Evolutionary conservation across 2,888 invertebrate species (phyloP).

Genomic region (Polia nebulosa): DNA sequence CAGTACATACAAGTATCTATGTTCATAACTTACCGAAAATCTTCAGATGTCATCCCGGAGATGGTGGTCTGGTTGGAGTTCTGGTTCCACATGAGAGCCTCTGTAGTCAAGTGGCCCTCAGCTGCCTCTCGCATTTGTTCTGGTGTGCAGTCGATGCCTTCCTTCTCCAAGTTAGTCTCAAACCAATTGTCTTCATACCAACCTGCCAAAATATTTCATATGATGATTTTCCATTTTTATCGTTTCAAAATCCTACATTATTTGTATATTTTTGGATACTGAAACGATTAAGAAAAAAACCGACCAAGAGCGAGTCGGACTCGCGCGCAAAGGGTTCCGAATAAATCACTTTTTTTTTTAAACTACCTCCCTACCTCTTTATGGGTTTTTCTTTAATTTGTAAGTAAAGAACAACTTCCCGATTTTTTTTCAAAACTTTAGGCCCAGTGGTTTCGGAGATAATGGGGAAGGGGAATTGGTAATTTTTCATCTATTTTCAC

Average conservation of each 20-base stretch:
- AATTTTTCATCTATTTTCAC: too few species aligned
- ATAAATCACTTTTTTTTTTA: too few species aligned
- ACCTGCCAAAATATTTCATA: conserved; percentile 86
- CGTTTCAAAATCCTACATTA: too few species aligned
- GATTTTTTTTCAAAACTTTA: too few species aligned
- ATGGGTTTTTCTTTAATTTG: too few species aligned
- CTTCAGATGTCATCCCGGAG: conserved; percentile 98
- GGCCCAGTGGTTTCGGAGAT: too few species aligned
- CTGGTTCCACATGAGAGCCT: conserved; percentile 99
- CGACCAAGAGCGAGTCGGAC: too few species aligned
- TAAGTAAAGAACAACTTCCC: too few species aligned
- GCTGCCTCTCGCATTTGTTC: conserved; percentile 98
- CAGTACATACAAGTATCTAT: too few species aligned
- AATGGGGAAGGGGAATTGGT: too few species aligned
- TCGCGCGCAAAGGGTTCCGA: too few species aligned
- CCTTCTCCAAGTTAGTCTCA: conserved; percentile 95
- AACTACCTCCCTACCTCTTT: too few species aligned
- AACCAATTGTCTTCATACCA: conserved; percentile 99
- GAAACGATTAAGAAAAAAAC: background rate
- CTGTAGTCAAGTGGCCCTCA: conserved; percentile 99
- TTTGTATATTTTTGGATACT: background rate
- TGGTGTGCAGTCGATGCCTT: conserved; percentile 97
- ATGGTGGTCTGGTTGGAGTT: conserved; percentile 97
- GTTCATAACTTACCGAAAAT: conserved; percentile 92
- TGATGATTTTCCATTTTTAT: background rate